Evolutionary conservation across 2,113 vertebrate genomes (phyloP).

Genomic region (Mastomys coucha): DNA sequence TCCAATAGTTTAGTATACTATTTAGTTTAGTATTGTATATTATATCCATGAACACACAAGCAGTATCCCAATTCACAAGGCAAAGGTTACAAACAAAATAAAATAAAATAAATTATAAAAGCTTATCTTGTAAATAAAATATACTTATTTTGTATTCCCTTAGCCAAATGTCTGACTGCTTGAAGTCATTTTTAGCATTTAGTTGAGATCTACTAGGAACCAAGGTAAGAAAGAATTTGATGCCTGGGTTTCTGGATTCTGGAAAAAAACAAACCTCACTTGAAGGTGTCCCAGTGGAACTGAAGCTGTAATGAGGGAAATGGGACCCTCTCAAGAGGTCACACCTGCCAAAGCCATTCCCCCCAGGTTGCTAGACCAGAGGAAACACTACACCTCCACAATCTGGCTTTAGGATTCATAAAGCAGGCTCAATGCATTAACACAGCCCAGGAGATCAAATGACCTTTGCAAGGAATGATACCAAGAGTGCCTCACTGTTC

Average conservation of each 20-base stretch:
- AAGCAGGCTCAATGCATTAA: background rate
- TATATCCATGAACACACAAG: background rate
- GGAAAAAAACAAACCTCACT: background rate
- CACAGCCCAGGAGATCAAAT: background rate
- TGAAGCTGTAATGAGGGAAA: background rate
- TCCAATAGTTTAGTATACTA: no score
- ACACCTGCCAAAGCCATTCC: constrained; percentile 37
- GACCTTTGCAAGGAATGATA: background rate
- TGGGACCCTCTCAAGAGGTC: background rate
- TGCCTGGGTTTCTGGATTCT: constrained; percentile 26
- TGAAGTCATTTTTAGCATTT: background rate
- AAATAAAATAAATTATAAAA: background rate
- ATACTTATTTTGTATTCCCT: background rate
- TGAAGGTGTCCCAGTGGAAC: background rate
- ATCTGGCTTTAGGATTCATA: background rate
- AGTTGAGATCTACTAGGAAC: background rate
- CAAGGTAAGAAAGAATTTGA: background rate
- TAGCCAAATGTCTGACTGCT: background rate
- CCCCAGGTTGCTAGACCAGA: background rate
- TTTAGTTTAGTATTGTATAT: no score
- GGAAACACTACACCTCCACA: background rate
- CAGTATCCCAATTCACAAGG: background rate
- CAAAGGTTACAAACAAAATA: background rate
- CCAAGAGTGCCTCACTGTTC: background rate
- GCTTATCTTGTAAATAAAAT: no score